These are phyloP conservation scores for Drosophila orosa DNA, from an alignment of 1,140 invertebrate genomes.

Conservation along the genomic window DNA sequence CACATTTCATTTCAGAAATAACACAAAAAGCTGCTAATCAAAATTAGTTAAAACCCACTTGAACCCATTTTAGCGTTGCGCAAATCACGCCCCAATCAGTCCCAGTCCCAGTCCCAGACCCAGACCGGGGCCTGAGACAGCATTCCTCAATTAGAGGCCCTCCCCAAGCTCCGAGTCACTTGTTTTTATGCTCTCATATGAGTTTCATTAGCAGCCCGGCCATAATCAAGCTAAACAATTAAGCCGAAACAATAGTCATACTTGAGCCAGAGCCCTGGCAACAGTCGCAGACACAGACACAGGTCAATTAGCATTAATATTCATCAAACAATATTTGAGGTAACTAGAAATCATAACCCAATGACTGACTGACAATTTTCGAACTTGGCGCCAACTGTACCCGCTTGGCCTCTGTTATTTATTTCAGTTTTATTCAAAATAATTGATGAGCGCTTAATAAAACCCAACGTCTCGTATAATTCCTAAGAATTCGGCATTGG, in stretches of 20 bases:
- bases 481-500: slow-evolving; percentile 70
- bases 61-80: slow-evolving; percentile 77
- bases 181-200: slow-evolving; percentile 64
- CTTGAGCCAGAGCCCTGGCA: slow-evolving; percentile 64
- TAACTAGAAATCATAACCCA: slow-evolving; percentile 67
- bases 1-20: slow-evolving; percentile 57
- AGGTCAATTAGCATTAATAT: slow-evolving; percentile 68
- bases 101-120: slow-evolving; percentile 7
- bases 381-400: slow-evolving; percentile 73
- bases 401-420: slow-evolving; percentile 48
- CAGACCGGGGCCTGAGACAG: slow-evolving; percentile 67
- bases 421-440: slow-evolving; percentile 64
- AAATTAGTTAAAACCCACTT: slow-evolving; percentile 82
- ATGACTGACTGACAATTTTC: slow-evolving; percentile 17
- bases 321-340: slow-evolving; percentile 56
- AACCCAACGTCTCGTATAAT: slow-evolving; percentile 82
- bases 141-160: slow-evolving; percentile 70
- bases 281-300: slow-evolving; percentile 30
- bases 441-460: slow-evolving; percentile 83
- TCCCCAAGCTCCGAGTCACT: slow-evolving; percentile 29
- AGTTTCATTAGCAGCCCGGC: slow-evolving; percentile 74
- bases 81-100: slow-evolving; percentile 71
- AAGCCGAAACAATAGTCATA: slow-evolving; percentile 74
- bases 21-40: slow-evolving; percentile 76
- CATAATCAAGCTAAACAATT: slow-evolving; percentile 81